Base-by-base conservation (phyloP, 1,140 invertebrate genomes). In the Drosophila arawakana region DNA sequence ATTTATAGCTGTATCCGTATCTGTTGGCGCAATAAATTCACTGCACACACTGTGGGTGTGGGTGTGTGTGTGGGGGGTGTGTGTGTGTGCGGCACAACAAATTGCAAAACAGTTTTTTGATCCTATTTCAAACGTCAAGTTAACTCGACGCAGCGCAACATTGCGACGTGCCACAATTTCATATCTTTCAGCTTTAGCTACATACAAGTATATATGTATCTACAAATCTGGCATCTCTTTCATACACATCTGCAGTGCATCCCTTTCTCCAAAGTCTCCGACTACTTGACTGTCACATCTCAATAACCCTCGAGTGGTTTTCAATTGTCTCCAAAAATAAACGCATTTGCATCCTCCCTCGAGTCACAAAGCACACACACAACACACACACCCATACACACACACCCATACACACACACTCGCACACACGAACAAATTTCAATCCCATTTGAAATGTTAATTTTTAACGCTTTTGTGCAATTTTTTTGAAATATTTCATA, bases 251-350 rank as follows among this genome's bases (percentile, higher is more conserved):
- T 63, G 8, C 15, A 10, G 11, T 39, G 8, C 34, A 35, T 8
- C 18, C 37, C 49, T 37, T 13, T n/a, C 25, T n/a, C 9, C 35
- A 34, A 59, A 67, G 65, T 73, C 78, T 81, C 72, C 79, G 75
- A 74, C 83, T 83, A 80, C 84, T 88, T 83, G 83, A 88, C 83
- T 89, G 83, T 88, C 83, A 88, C 83, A 89, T 89, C 83, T 88
- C 83, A 88, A 88, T 88, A 88, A 89, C 84, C 77, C 84, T 89
- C 84, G 78, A 88, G 84, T 88, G 84, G 80, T 68, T 88, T 88
- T 89, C 84, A 88, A 89, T 88, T 88, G 84, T 88, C 84, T 88
- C 84, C 84, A 89, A 89, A 89, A 88, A 81, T 89, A 88, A 80
- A 81, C 80, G 80, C 80, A 89, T 89, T 89, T 88, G 80, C 83